Conservation (phyloP, 2,797 vertebrate genomes). For the Potorous gilbertii region DNA sequence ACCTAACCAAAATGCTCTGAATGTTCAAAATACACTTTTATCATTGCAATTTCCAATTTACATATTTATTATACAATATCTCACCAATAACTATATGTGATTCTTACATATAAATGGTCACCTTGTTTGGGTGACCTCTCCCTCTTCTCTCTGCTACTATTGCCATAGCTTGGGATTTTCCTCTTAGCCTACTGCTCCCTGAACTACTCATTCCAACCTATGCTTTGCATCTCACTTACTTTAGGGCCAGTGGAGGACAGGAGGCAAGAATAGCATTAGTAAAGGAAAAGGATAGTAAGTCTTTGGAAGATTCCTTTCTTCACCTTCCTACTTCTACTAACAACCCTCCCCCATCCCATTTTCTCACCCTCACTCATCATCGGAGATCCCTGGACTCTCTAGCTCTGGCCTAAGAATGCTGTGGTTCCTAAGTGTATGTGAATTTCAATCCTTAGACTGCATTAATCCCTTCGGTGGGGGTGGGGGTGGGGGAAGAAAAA, state of each 20-base stretch:
- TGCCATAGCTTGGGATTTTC: neutral
- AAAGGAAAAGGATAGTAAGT: neutral
- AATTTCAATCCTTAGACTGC: neutral
- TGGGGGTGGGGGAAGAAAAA: neutral
- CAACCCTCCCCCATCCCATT: neutral
- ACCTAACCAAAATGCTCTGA: constrained; percentile 42
- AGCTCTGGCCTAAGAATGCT: neutral
- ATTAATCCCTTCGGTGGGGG: neutral
- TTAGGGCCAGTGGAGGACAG: neutral
- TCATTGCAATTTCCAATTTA: neutral
- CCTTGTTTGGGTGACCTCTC: neutral
- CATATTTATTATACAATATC: neutral
- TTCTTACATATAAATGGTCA: neutral
- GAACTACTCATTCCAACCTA: neutral
- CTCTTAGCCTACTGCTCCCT: neutral
- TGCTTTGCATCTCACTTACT: neutral
- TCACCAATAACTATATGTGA: neutral
- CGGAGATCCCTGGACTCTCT: neutral
- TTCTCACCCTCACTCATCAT: neutral
- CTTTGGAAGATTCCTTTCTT: neutral
- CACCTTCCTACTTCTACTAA: neutral
- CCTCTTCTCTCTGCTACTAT: neutral
- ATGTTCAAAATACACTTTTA: neutral
- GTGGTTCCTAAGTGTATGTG: neutral
- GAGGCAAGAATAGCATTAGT: neutral